Evolutionary conservation across 2,797 vertebrate genomes (phyloP), one percentile per base, ranked within the genome.

Genomic region (Diceros bicornis): DNA sequence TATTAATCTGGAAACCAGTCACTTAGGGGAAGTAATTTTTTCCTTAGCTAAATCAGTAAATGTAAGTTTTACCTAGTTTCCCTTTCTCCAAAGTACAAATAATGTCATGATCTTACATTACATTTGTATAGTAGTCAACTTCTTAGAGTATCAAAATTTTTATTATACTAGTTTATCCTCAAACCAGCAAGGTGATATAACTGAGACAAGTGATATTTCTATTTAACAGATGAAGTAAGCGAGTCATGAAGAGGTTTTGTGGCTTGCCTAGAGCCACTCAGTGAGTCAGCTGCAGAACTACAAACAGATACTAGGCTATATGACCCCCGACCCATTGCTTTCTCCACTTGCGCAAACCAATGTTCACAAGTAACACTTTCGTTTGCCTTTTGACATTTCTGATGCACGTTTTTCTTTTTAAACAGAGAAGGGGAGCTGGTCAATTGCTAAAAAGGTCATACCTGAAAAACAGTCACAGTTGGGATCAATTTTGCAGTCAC

Each of bases 391-490:
- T 86, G 82, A 87, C 69, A 91, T 92, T 95, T 81, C 83, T 8
- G 34, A 72, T 68, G 44, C 41, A 62, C 0, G 2, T 62, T 96
- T 96, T 97, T 85, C 96, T 94, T 97, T 93, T 94, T 86, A 93
- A 97, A 95, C 94, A 97, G 97, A 96, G 52, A 94, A 27, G 41
- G 77, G 91, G 74, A 96, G 86, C 89, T 87, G 52, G 75, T 52
- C 93, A 97, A 97, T 96, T 97, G 87, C 66, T 97, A 44, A 96
- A 97, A 97, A 97, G 96, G 93, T 97, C 99, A 98, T 98, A 99
- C 99, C 99, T 94, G 99, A 99, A 98, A 99, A 99, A 97, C 99
- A 99, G 98, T 99, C 99, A 98, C 99, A 99, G 98, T 99, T 99
- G 97, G 99, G 99, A 98, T 99, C 99, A 98, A 99, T 99, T 99